Conservation (phyloP, 1,140 invertebrate genomes). For the Lanistes nyassanus region DNA sequence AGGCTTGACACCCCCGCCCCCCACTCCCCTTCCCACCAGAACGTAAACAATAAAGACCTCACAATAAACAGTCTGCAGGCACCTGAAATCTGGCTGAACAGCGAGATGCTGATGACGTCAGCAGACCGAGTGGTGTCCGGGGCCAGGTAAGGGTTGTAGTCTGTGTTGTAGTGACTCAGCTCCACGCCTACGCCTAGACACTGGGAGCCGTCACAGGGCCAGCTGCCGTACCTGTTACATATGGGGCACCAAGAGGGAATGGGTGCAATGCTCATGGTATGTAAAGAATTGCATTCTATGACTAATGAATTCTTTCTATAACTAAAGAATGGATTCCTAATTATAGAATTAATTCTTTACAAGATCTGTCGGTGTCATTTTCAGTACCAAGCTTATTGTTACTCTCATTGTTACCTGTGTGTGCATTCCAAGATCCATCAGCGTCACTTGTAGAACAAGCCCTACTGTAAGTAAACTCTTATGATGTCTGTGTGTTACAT, state of each 20-base stretch:
- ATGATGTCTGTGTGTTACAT: too few species aligned
- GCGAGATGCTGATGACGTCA: slow-evolving; percentile 1
- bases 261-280: too few species aligned
- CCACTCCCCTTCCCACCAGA: not conserved
- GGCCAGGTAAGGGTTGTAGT: not conserved
- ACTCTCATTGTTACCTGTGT: not conserved
- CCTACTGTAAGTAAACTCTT: too few species aligned
- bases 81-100: slow-evolving; percentile 19
- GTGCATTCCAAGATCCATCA: too few species aligned
- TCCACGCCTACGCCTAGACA: slow-evolving; percentile 18
- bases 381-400: not conserved
- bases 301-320: too few species aligned
- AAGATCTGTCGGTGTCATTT: not conserved
- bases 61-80: not conserved
- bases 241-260: too few species aligned
- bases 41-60: too few species aligned
- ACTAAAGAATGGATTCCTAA: too few species aligned
- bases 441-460: too few species aligned
- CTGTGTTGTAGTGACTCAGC: slow-evolving; percentile 15
- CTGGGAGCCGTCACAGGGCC: not conserved
- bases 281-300: too few species aligned
- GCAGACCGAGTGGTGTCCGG: not conserved
- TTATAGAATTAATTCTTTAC: not conserved
- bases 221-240: slow-evolving; percentile 21
- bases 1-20: not conserved